Evolutionary conservation across 1,140 invertebrate genomes (phyloP).

Genomic region (Archivesica marissinica): DNA sequence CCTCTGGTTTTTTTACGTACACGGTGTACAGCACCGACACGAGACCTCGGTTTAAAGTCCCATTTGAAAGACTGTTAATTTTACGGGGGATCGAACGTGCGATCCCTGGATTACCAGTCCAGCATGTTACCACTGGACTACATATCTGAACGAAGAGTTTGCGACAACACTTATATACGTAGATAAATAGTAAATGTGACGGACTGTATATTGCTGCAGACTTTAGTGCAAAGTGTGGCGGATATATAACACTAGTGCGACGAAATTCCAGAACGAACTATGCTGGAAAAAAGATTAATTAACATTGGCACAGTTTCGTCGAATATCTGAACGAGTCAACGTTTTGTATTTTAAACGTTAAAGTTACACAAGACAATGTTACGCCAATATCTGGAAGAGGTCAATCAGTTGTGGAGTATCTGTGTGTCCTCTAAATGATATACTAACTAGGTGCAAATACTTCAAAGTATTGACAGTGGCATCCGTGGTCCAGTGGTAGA

Average conservation of each 20-base stretch:
- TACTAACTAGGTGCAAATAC: not conserved
- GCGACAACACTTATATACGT: no score
- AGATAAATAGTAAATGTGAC: conserved; percentile 23
- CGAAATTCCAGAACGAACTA: not conserved
- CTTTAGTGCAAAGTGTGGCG: conserved; percentile 27
- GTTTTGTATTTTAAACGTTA: conserved; percentile 36
- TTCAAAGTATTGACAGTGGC: not conserved
- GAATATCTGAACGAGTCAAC: conserved; percentile 37
- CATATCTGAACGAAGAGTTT: no score
- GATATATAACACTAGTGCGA: not conserved
- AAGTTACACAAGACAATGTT: not conserved
- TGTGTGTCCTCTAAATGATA: conserved; percentile 22
- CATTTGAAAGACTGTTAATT: no score
- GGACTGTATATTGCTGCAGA: conserved; percentile 29
- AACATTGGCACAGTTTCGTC: conserved; percentile 31
- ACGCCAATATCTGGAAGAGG: not conserved
- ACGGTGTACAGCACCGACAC: no score
- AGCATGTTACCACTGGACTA: no score
- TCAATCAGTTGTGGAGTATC: conserved; percentile 40
- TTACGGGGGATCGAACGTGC: no score
- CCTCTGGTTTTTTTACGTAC: no score
- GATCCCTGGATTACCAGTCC: no score
- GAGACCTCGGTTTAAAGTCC: no score
- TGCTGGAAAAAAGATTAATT: conserved; percentile 35
- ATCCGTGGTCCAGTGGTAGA: no score